phyloP scores from a whole-genome alignment of 2,113 vertebrate genomes.

The Psittacus erithacus region DNA sequence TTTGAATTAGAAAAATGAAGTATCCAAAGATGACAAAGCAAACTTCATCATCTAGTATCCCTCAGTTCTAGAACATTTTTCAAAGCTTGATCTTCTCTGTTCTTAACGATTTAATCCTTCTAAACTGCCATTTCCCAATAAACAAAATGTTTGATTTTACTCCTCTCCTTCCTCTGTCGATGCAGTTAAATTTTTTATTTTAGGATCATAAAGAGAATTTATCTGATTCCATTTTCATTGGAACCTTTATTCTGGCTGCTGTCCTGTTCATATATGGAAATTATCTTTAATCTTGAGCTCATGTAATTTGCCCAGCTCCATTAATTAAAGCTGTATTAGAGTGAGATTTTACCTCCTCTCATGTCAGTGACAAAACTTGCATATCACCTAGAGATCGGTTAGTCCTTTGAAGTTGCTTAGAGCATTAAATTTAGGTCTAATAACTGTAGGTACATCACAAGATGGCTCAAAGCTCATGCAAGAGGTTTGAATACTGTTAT shows the following conservation, averaged over 20 bases:
- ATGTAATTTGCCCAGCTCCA: not conserved
- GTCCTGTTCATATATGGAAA: not conserved
- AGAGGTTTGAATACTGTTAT: not conserved
- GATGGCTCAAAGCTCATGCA: not conserved
- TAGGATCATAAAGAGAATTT: not conserved
- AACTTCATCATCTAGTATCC: not conserved
- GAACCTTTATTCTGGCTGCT: not conserved
- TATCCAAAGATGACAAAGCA: not conserved
- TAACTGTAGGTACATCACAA: not conserved
- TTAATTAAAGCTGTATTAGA: not conserved
- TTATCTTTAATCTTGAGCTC: not conserved
- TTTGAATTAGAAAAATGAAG: not conserved
- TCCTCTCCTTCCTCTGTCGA: not conserved
- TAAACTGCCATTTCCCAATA: not conserved
- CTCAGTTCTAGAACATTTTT: not conserved
- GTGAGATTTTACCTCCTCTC: not conserved
- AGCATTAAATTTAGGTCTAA: not conserved
- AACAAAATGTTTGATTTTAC: not conserved
- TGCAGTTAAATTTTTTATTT: not conserved
- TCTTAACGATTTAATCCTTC: not conserved
- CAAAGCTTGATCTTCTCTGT: not conserved
- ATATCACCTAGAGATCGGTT: not conserved
- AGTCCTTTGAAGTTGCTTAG: not conserved
- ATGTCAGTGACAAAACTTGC: not conserved
- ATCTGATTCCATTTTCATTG: not conserved